Evolutionary conservation across 1,140 invertebrate species (phyloP).

Genomic region (Nomia melanderi): DNA sequence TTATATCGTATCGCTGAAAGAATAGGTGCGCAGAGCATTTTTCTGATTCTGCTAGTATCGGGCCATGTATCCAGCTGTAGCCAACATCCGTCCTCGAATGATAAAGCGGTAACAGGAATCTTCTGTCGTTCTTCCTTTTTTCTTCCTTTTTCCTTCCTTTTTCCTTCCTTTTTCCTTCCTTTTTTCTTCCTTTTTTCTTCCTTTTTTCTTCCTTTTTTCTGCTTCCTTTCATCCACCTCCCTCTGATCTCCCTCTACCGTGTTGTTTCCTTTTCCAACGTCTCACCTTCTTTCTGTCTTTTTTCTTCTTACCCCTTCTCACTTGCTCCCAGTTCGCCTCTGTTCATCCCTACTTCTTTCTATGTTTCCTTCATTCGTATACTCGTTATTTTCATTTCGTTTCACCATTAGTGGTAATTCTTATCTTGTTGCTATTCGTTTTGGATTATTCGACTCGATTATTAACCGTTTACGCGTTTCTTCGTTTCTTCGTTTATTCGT

Average conservation of each 20-base stretch:
- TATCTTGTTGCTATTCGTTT: too few species aligned
- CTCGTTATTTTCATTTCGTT: neutral
- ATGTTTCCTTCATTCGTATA: neutral
- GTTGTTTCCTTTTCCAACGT: too few species aligned
- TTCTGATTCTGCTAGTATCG: too few species aligned
- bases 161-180: neutral
- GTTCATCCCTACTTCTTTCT: neutral
- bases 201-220: neutral
- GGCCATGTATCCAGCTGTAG: neutral
- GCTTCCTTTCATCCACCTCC: too few species aligned
- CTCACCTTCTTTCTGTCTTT: neutral
- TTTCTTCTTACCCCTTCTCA: neutral
- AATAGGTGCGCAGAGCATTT: too few species aligned
- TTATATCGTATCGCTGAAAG: too few species aligned
- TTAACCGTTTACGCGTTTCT: neutral
- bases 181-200: neutral
- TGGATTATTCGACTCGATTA: too few species aligned
- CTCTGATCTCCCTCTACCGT: too few species aligned
- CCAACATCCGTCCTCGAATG: neutral
- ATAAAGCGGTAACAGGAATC: neutral
- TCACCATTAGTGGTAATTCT: too few species aligned
- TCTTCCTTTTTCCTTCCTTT: neutral
- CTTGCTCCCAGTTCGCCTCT: neutral
- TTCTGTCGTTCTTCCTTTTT: neutral
- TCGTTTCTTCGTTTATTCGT: neutral